Base-by-base conservation (phyloP, 2,888 invertebrate genomes). In the Drosophila nr. medialis region DNA sequence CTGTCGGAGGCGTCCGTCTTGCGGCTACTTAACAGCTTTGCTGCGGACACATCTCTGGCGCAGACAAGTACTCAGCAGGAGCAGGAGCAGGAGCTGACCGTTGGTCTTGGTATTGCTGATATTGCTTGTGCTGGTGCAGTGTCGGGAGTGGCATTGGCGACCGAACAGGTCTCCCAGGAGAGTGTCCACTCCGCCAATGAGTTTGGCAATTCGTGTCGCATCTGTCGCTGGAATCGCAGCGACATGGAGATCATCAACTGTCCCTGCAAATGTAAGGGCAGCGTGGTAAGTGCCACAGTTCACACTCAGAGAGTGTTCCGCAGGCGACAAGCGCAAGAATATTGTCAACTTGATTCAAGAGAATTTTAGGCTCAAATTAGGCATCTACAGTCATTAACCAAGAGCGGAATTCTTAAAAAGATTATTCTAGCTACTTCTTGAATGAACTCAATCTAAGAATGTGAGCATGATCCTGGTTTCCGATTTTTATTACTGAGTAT, bases 251-350 rank as follows among this genome's bases (percentile, higher is more conserved):
- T 93, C 27, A 81, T 90, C n/a, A 76, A 66, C 36, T 92, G 92
- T 77, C 93, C 93, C 6, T 93, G 93, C 70, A 83, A 80, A 18
- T 93, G 93, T 80, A 91, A 86, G 55, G 93, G 93, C 45, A 93
- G 91, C 67, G 92, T 93, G 83, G 93, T 93, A 53, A 76, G 77
- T 69, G 2, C 13, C n/a, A 24, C 24, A 15, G 24, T 8, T 24
- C 21, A 24, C 45, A 24, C 24, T 24, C 8, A 5, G 2, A 45
- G 15, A 15, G 15, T 45, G 7, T 45, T 45, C 13, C 21, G 21
- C 11, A 45, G 13, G 42, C 13, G 21, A 21, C 13, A 42, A 21
- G 6, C 6, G 6, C 13, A 21, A 13, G 1, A 45, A 13, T 2
- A 3, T 42, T 21, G 7, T 42, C 21, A 13, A 7, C 21, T 42